These are phyloP conservation scores for Xyrauchen texanus DNA, from an alignment of 2,113 vertebrate species.

Conservation along the genomic window DNA sequence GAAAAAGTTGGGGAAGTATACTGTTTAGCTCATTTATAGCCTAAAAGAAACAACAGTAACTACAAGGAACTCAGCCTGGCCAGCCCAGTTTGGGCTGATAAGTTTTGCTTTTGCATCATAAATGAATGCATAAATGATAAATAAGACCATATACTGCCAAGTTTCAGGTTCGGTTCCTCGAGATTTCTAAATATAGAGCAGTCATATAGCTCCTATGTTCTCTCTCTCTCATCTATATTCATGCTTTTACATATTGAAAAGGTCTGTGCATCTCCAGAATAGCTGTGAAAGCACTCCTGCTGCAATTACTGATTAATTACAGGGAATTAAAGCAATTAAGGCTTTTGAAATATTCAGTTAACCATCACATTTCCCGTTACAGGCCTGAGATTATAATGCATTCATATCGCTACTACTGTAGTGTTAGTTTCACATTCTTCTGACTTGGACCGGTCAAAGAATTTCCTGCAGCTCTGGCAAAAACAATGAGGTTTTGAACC, in stretches of 20 bases:
- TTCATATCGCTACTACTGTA: conserved; percentile 53
- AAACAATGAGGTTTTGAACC: conserved; percentile 4
- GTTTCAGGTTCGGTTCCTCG: conserved; percentile 51
- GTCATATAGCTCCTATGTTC: conserved; percentile 26
- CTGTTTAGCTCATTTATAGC: not conserved
- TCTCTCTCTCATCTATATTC: conserved; percentile 73
- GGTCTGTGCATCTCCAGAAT: conserved; percentile 71
- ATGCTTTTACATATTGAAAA: conserved; percentile 75
- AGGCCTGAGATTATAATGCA: conserved; percentile 73
- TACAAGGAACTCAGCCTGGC: not conserved
- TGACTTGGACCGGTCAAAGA: conserved; percentile 23
- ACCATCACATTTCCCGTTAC: conserved; percentile 74
- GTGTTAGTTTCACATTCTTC: conserved; percentile 6
- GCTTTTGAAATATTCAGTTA: conserved; percentile 82
- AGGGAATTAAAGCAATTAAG: conserved; percentile 84
- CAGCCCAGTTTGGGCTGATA: conserved; percentile 11
- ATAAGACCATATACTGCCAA: conserved; percentile 34
- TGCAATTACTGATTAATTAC: conserved; percentile 84
- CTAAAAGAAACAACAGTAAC: too few species aligned
- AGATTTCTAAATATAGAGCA: conserved; percentile 60
- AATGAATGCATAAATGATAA: conserved; percentile 63
- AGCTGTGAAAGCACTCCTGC: conserved; percentile 73
- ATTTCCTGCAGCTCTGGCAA: not conserved
- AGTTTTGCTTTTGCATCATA: conserved; percentile 35
- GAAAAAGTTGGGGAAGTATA: conserved; percentile 2